phyloP scores from a whole-genome alignment of 2,888 invertebrate species.

The Epistrophe grossulariae region DNA sequence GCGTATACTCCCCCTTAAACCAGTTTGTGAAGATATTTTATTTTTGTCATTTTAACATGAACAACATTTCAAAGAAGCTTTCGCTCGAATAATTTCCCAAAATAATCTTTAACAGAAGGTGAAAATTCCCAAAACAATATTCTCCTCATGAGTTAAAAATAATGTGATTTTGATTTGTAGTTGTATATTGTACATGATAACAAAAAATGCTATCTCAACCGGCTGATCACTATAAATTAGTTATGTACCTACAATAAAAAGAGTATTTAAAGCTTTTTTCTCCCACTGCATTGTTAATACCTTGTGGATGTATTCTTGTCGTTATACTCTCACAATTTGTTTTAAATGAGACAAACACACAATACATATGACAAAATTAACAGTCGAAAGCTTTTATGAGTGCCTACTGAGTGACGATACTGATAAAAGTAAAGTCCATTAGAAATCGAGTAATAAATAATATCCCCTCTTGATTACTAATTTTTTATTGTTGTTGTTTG shows the following conservation, averaged over 20 bases:
- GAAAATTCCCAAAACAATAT: conserved; percentile 49
- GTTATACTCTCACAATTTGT: background rate
- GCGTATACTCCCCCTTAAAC: conserved; percentile 62
- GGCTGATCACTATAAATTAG: conserved; percentile 16
- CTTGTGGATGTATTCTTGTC: background rate
- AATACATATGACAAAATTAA: background rate
- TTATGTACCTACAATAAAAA: background rate
- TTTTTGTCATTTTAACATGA: background rate
- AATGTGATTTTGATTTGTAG: no score
- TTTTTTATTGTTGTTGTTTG: conserved; percentile 28
- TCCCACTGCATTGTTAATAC: background rate
- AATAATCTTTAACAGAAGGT: background rate
- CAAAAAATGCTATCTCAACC: background rate
- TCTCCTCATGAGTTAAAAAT: no score
- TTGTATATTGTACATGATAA: no score
- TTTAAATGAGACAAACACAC: background rate
- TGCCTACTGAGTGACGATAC: background rate
- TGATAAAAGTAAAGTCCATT: conserved; percentile 15
- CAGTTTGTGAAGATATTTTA: background rate
- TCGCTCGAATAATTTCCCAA: conserved; percentile 8
- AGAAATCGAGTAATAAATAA: conserved; percentile 14
- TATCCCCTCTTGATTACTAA: background rate
- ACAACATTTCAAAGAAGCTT: background rate
- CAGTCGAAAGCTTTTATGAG: background rate
- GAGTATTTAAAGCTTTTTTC: conserved; percentile 3